These are phyloP conservation scores for Ylistrum balloti DNA, from an alignment of 1,140 invertebrate genomes.

Conservation along the genomic window DNA sequence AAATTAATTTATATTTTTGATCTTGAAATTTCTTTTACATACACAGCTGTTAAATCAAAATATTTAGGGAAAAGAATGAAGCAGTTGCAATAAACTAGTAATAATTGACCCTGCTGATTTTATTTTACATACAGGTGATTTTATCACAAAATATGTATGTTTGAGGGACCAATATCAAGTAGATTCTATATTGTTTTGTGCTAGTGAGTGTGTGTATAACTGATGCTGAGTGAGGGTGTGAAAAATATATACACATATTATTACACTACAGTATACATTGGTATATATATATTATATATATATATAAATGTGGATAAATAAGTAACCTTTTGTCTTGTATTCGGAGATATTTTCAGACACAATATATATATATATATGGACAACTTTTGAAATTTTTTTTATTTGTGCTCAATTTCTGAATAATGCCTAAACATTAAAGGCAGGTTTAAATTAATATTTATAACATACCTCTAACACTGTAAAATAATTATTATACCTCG, in stretches of 20 bases:
- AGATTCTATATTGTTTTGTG: conserved; percentile 54
- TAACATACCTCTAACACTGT: conserved; percentile 34
- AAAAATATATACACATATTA: conserved; percentile 41
- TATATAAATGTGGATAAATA: neutral
- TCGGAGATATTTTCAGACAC: conserved; percentile 38
- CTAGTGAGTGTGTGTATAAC: conserved; percentile 58
- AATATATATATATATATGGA: conserved; percentile 29
- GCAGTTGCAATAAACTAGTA: neutral
- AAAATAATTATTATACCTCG: conserved; percentile 5
- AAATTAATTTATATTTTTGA: neutral
- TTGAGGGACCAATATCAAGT: conserved; percentile 24
- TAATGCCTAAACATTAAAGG: conserved; percentile 30
- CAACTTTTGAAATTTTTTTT: conserved; percentile 25
- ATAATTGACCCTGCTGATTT: conserved; percentile 38
- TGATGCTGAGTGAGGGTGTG: conserved; percentile 43
- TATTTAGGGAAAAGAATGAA: neutral
- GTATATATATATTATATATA: conserved; percentile 40
- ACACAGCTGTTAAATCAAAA: conserved; percentile 25
- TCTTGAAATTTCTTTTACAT: conserved; percentile 30
- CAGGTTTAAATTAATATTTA: conserved; percentile 14
- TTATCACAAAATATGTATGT: neutral
- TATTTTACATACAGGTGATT: neutral
- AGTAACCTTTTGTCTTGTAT: conserved; percentile 23
- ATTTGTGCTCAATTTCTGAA: conserved; percentile 39
- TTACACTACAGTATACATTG: conserved; percentile 11